Percentiles rank a stretch among this genome's conserved stretches.
phyloP scores from a whole-genome alignment of 2,888 invertebrate species.

The Lasioglossum figueresi region DNA sequence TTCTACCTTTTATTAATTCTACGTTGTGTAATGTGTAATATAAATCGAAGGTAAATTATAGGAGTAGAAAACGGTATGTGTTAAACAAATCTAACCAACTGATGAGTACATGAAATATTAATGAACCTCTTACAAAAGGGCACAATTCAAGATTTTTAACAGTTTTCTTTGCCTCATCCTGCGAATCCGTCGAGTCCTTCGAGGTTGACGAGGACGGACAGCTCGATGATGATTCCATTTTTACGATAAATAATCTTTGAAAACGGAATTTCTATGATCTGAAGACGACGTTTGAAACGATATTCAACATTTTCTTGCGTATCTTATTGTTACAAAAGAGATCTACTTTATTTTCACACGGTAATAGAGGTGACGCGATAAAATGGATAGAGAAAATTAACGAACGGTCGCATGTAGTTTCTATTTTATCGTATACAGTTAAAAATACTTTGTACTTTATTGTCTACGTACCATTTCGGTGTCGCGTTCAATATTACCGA shows the following conservation, averaged over 20 bases:
- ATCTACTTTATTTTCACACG: not conserved
- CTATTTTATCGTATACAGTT: too few relatives aligned
- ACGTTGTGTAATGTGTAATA: not conserved
- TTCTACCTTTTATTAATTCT: not conserved
- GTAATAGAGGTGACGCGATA: not conserved
- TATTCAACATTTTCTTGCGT: constrained; percentile 7
- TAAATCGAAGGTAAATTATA: not conserved
- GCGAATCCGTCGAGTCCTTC: constrained; percentile 3
- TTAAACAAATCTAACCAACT: not conserved
- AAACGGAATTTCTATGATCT: not conserved
- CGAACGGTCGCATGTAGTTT: too few relatives aligned
- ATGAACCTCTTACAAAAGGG: constrained; percentile 4
- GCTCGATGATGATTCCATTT: constrained; percentile 31
- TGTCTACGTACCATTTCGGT: too few relatives aligned
- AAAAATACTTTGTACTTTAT: too few relatives aligned
- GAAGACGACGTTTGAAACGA: constrained; percentile 23
- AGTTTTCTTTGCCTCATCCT: not conserved
- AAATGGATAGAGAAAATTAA: not conserved
- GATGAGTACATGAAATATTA: not conserved
- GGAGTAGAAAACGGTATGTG: not conserved
- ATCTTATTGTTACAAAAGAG: not conserved
- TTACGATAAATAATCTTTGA: not conserved
- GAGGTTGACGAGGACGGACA: not conserved
- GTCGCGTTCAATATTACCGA: too few relatives aligned
- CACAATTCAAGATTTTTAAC: not conserved